Evolutionary conservation across 64 coral and sea anemone genomes (phyloP).

Genomic region (Dendrophyllia cribrosa): DNA sequence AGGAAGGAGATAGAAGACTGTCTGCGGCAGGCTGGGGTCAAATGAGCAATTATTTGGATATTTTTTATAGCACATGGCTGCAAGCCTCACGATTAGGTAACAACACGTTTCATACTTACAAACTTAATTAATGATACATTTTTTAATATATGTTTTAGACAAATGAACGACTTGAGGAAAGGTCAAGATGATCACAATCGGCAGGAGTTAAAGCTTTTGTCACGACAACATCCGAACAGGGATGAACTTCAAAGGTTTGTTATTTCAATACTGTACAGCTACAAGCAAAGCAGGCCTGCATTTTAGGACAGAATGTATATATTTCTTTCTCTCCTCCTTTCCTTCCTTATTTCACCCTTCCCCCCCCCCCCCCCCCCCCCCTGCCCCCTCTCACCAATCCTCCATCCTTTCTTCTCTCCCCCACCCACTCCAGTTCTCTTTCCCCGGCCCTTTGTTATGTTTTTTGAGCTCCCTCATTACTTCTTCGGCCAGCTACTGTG

Average conservation of each 20-base stretch:
- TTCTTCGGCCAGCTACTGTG: no score
- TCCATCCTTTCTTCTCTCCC: no score
- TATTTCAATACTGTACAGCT: neutral
- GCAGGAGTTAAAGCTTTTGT: conserved; percentile 82
- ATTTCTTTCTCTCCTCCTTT: neutral
- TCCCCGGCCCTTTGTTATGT: no score
- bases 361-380: no score
- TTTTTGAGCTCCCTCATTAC: no score
- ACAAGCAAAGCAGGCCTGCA: neutral
- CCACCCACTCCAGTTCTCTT: neutral
- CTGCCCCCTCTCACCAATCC: neutral
- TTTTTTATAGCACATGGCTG: no score
- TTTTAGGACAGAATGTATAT: neutral
- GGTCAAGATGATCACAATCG: conserved; percentile 91
- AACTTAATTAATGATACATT: no score
- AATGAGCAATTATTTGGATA: no score
- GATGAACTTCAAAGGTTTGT: conserved; percentile 92
- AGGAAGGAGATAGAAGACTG: no score
- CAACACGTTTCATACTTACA: no score
- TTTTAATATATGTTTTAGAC: conserved; percentile 26
- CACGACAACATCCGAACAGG: conserved; percentile 71
- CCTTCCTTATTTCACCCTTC: neutral
- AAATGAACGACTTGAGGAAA: conserved; percentile 97
- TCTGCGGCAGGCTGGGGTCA: no score
- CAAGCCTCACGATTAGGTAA: no score